Base-by-base conservation (phyloP, 2,113 vertebrate species). In the Eptesicus fuscus region DNA sequence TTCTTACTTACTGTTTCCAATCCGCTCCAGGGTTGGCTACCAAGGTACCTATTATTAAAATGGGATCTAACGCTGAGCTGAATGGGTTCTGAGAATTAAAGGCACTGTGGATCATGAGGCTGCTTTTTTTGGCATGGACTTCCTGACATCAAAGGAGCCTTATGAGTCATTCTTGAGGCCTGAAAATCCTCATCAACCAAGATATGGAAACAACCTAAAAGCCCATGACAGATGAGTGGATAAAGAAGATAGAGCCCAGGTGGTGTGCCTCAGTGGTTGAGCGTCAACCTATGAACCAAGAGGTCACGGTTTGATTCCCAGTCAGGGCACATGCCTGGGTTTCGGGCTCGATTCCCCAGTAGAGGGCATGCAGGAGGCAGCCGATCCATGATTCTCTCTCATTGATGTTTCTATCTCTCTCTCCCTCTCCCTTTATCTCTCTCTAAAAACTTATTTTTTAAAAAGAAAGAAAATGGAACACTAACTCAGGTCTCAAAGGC, bases 141-240 rank as follows among this genome's bases (percentile, higher is more conserved):
- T 95, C 44, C 51, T 63, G 67, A 77, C 61, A 83, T 78, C 44
- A 61, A 84, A 90, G 74, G 17, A 67, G 40, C 51, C 59, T 87
- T 80, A n/a, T 82, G 82, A 95, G 44, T 92, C 91, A 95, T 44
- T 56, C 53, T 88, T 77, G 11, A 42, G 53, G 47, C 28, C 74
- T 89, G 70, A 83, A 91, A 79, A 71, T 87, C 30, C 32, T 73
- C 61, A 88, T 91, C 44, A 28, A 56, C 78, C 78, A 80, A 80
- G 23, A 80, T 42, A 61, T 42, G 35, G 35, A 83, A 63, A 83
- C 9, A 83, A 42, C 56, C 37, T 82, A 42, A 42, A 56, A 30
- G 79, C 37, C 78, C 53, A 12, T 32, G 37, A 63, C 17, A 42
- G 56, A 63, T 7, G 37, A 44, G 61, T 32, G 56, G 37, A 63